Base-by-base conservation (phyloP, 2,888 invertebrate species). In the Tridacna crocea region DNA sequence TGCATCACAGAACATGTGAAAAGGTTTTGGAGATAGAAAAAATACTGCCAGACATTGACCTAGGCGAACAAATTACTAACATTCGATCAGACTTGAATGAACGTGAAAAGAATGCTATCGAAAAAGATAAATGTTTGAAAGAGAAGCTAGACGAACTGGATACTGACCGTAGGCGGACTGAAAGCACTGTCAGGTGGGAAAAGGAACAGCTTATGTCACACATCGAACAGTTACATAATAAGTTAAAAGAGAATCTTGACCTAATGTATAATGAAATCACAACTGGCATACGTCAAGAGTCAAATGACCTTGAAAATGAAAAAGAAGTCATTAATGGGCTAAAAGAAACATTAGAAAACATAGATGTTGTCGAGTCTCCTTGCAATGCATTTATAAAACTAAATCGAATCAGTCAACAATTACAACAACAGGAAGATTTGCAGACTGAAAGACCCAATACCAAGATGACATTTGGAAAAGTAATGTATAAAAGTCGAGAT, bases 1-100 rank as follows among this genome's bases (percentile, higher is more conserved):
- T 78, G 11, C 61, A 80, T n/a, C 89, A 89, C 72, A 77, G 88
- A 66, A 72, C 77, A 73, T 89, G 89, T 80, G 79, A 83, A 0
- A 73, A 84, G 17, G 87, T 89, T 17, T 72, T 78, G 55, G 84
- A 88, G 68, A 82, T 87, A 17, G 75, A 65, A 8, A 79, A 82
- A 58, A 46, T 79, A 22, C n/a, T 84, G 24, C 47, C 73, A 46
- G 61, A 61, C 13, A 51, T 76, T n/a, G 74, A 83, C 17, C 36
- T 63, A 8, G 74, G n/a, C 6, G 15, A 60, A 46, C 76, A 75
- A 24, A 73, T 17, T 13, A 73, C 80, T n/a, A 60, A 60, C n/a
- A 22, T 74, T 0, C 17, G 46, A 22, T 3, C 17, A 11, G 47
- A n/a, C 12, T 12, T 74, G 19, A 61, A n/a, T 10, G 63, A 60